Base-by-base conservation (phyloP, 2,113 vertebrate species). In the Seriola rivoliana region DNA sequence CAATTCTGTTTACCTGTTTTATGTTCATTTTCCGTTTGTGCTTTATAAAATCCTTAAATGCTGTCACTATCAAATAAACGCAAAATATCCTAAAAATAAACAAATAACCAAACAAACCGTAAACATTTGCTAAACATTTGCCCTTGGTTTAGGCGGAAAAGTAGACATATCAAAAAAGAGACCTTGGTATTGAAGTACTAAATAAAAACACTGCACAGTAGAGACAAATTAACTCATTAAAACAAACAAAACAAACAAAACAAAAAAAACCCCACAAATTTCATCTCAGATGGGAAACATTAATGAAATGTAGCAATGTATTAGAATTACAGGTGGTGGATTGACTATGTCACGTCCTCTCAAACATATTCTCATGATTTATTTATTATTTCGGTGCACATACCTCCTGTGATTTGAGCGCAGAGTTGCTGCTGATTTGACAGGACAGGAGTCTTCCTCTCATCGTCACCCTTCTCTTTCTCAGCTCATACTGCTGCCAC, bases 261-360 rank as follows among this genome's bases (percentile, higher is more conserved):
- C 40, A 42, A 25, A 25, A 23, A 21, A 25, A 55, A 8, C 21
- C 3, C 13, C 23, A 8, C 59, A 59, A 52, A 59, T 66, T 42
- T 34, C 25, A 48, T 11, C 44, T 12, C 73, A 14, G 36, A 52
- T 29, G 12, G 10, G 25, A 66, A 77, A 32, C 23, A 46, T 36
- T 10, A 55, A 40, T 76, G 38, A 71, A 50, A 59, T 23, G 17
- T 64, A 55, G 1, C 29, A 5, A 48, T 34, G 58, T 17, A 6
- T 79, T 23, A 17, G 48, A 12, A 10, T 68, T 32, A 17, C 12
- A n/a, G 7, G 19, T 4, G 13, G 14, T n/a, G 21, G 38, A 50
- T 34, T 60, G 59, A 52, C 59, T 23, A 42, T 55, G 7, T 38
- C 59, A 29, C 64, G 42, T 55, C 3, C 42, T 34, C 32, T 86